Percentiles rank a stretch among this genome's conserved stretches.
phyloP scores from a whole-genome alignment of 1,140 invertebrate genomes.

The Cydia amplana region DNA sequence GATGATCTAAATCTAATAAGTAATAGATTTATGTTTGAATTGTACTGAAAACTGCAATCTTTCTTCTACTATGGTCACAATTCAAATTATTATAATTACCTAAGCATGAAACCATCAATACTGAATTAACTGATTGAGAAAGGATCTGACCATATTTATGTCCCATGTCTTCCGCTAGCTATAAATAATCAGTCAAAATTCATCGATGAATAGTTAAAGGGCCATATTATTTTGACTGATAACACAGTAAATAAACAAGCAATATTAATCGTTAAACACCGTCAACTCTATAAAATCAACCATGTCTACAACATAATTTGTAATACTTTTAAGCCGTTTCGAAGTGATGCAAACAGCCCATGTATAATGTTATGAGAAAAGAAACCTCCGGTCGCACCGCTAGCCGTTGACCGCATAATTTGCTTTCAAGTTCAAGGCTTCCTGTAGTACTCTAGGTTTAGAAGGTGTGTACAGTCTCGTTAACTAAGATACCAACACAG shows the following conservation, averaged over 20 bases:
- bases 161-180: neutral
- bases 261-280: neutral
- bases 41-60: too few relatives aligned
- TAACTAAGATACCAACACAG: too few relatives aligned
- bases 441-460: neutral
- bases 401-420: constrained; percentile 1
- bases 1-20: too few relatives aligned
- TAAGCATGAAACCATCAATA: too few relatives aligned
- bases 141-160: too few relatives aligned
- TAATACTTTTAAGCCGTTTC: neutral
- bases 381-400: constrained; percentile 2
- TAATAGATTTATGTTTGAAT: too few relatives aligned
- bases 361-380: constrained; percentile 23
- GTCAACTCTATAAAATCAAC: neutral
- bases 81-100: too few relatives aligned
- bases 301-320: neutral
- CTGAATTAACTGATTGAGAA: too few relatives aligned
- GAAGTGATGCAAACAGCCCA: neutral
- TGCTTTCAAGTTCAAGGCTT: constrained; percentile 21
- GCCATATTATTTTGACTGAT: neutral
- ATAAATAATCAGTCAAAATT: neutral
- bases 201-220: neutral
- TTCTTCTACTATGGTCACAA: too few relatives aligned
- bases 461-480: neutral
- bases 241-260: neutral